phyloP scores from a whole-genome alignment of 2,888 invertebrate genomes.

The Willowsia nigromaculata region DNA sequence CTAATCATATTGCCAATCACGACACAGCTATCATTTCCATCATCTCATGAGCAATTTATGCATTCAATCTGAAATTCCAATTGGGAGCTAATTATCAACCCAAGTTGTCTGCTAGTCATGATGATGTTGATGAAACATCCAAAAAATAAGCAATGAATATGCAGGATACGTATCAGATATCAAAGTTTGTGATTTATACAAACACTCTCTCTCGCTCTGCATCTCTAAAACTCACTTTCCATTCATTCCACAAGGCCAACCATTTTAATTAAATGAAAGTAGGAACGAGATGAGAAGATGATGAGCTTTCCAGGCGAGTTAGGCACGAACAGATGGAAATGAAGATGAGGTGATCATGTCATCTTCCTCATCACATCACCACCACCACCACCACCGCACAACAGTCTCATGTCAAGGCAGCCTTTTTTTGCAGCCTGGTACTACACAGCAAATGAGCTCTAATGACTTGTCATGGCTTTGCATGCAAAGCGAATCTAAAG shows the following conservation, averaged over 20 bases:
- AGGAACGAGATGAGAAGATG: neutral
- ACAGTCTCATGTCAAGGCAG: slow-evolving; percentile 4
- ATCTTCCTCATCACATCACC: neutral
- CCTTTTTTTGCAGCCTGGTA: neutral
- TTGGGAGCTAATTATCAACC: slow-evolving; percentile 34
- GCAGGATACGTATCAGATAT: slow-evolving; percentile 10
- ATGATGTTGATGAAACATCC: neutral
- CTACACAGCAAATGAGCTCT: slow-evolving; percentile 45
- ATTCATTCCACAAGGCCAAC: neutral
- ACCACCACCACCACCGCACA: neutral
- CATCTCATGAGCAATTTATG: slow-evolving; percentile 18
- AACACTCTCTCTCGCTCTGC: too few relatives aligned
- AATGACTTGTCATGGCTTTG: slow-evolving; percentile 44
- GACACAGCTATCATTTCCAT: neutral
- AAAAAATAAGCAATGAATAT: neutral
- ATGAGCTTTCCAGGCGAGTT: slow-evolving; percentile 39
- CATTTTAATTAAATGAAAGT: slow-evolving; percentile 32
- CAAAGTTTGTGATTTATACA: slow-evolving; percentile 19
- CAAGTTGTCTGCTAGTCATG: neutral
- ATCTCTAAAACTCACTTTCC: too few relatives aligned
- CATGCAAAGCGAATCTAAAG: neutral
- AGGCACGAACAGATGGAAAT: slow-evolving; percentile 1
- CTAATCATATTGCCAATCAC: slow-evolving; percentile 8
- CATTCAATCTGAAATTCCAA: slow-evolving; percentile 23
- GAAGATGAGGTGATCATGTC: slow-evolving; percentile 27